Evolutionary conservation across 2,113 vertebrate genomes (phyloP).

Genomic region (Uria aalge): DNA sequence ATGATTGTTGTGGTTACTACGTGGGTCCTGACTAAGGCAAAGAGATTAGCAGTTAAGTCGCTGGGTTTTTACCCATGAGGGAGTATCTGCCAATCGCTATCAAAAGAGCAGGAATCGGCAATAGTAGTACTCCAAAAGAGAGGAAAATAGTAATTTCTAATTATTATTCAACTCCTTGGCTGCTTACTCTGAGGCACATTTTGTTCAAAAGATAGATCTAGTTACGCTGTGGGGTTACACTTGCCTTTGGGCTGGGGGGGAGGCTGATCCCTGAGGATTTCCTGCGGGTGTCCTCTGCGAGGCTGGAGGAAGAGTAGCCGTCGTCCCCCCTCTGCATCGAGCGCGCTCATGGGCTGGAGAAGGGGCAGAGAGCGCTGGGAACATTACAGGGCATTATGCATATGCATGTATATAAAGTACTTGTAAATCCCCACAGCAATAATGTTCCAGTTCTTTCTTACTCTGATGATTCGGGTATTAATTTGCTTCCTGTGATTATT

Average conservation of each 20-base stretch:
- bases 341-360: not conserved
- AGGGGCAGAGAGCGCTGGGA: not conserved
- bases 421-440: not conserved
- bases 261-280: not conserved
- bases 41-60: not conserved
- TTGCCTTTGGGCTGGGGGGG: not conserved
- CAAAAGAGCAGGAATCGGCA: not conserved
- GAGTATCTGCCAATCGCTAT: not conserved
- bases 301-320: not conserved
- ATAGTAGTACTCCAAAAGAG: not conserved
- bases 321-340: not conserved
- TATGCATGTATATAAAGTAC: not conserved
- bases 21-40: not conserved
- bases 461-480: conserved; percentile 8
- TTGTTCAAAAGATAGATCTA: not conserved
- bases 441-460: not conserved
- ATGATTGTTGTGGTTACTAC: not conserved
- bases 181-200: not conserved
- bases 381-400: not conserved
- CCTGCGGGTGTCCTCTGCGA: not conserved
- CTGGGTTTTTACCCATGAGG: not conserved
- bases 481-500: conserved; percentile 37
- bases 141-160: conserved; percentile 49
- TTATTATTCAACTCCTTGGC: conserved; percentile 27
- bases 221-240: not conserved